These are phyloP conservation scores for Chrysocyon brachyurus DNA, from an alignment of 2,797 vertebrate species.

Conservation along the genomic window DNA sequence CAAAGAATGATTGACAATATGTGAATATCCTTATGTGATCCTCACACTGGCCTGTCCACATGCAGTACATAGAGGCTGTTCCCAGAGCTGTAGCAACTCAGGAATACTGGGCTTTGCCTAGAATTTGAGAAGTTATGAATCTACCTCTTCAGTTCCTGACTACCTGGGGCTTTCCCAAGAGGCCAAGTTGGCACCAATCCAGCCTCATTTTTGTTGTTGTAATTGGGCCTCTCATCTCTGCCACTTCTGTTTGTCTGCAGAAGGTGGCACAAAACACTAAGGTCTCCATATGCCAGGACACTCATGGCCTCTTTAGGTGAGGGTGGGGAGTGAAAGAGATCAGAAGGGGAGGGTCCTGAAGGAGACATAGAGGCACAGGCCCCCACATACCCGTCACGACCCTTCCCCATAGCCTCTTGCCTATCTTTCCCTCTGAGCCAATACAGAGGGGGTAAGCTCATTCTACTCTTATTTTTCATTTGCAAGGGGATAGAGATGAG, in stretches of 20 bases:
- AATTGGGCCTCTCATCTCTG: background rate
- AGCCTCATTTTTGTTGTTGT: background rate
- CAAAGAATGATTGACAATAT: slow-evolving; percentile 75
- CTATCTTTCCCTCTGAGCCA: background rate
- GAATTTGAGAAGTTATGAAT: background rate
- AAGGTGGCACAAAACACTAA: background rate
- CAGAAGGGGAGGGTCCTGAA: background rate
- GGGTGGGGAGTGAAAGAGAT: background rate
- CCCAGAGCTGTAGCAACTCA: background rate
- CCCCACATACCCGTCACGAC: rapidly evolving
- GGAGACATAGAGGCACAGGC: background rate
- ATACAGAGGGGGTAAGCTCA: background rate
- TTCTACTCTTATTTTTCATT: background rate
- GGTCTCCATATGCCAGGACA: background rate
- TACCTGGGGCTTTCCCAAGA: background rate
- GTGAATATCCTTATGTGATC: slow-evolving; percentile 64
- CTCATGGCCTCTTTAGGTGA: background rate
- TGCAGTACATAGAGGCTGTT: slow-evolving; percentile 7
- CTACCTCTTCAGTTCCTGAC: background rate
- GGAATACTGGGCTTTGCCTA: background rate
- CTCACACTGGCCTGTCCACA: slow-evolving; percentile 65
- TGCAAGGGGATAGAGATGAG: background rate
- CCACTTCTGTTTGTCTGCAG: background rate
- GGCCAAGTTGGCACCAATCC: background rate
- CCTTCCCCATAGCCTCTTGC: background rate